Conservation (phyloP, 2,888 invertebrate genomes). For the Argynnis bischoffii region DNA sequence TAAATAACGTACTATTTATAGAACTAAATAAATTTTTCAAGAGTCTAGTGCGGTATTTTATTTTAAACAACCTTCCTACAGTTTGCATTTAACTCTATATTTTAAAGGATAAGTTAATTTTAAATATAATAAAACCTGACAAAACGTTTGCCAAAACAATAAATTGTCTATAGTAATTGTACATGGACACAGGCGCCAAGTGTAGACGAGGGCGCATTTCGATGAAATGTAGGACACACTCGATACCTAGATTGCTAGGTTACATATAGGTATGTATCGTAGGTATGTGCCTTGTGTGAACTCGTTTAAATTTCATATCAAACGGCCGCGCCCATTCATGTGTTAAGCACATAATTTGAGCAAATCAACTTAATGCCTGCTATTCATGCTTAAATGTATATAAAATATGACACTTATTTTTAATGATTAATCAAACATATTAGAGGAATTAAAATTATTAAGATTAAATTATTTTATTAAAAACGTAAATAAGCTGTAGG, state of each 20-base stretch:
- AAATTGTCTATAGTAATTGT: conserved; percentile 2
- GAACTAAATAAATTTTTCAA: too few species aligned
- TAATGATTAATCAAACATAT: neutral
- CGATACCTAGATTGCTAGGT: conserved; percentile 26
- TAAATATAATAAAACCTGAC: neutral
- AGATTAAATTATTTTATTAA: too few species aligned
- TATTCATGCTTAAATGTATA: conserved; percentile 4
- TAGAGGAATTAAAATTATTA: too few species aligned
- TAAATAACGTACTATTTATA: too few species aligned
- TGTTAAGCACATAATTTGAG: conserved; percentile 37
- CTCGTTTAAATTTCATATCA: conserved; percentile 67
- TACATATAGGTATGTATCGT: conserved; percentile 25
- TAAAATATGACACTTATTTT: neutral
- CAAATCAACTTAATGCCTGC: conserved; percentile 20
- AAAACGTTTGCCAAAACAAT: neutral
- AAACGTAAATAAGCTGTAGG: too few species aligned
- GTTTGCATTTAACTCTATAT: too few species aligned
- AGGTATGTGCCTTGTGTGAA: conserved; percentile 37
- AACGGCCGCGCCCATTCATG: conserved; percentile 62
- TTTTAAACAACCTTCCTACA: too few species aligned
- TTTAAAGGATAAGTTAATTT: too few species aligned
- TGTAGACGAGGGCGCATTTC: conserved; percentile 27
- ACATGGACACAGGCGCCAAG: conserved; percentile 21
- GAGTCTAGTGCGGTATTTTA: too few species aligned
- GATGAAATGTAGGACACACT: conserved; percentile 64